Conservation (phyloP, 2,888 invertebrate genomes). For the Chloromyia formosa region DNA sequence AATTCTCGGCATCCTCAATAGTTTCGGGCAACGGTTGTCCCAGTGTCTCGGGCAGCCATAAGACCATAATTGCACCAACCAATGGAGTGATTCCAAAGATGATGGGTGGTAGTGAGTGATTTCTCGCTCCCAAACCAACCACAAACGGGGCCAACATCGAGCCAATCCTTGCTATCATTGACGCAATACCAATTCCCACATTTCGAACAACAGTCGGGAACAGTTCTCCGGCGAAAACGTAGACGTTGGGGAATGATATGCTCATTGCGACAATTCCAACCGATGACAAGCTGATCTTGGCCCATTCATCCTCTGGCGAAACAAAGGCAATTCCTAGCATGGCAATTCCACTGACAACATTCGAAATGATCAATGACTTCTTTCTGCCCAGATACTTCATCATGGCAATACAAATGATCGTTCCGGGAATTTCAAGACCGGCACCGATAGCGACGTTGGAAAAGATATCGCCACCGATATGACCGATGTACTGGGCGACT, state of each 20-base stretch:
- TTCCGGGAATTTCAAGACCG: conserved; percentile 71
- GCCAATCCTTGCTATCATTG: conserved; percentile 83
- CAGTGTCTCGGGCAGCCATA: conserved; percentile 70
- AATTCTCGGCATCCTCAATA: conserved; percentile 76
- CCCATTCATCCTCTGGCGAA: conserved; percentile 63
- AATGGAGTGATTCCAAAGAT: conserved; percentile 75
- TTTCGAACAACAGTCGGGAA: conserved; percentile 87
- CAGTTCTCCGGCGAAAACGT: conserved; percentile 83
- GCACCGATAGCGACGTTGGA: conserved; percentile 81
- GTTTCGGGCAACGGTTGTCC: conserved; percentile 74
- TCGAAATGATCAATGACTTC: conserved; percentile 72
- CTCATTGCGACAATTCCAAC: conserved; percentile 80
- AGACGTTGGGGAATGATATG: conserved; percentile 81
- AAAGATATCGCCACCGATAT: conserved; percentile 80
- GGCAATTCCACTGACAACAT: conserved; percentile 72
- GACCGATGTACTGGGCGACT: conserved; percentile 82
- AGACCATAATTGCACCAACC: conserved; percentile 72
- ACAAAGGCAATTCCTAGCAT: conserved; percentile 72
- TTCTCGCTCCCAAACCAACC: conserved; percentile 68
- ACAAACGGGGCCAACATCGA: conserved; percentile 85
- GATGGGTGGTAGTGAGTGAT: conserved; percentile 72
- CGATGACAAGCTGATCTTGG: conserved; percentile 72
- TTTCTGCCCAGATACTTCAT: conserved; percentile 75
- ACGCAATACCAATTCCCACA: conserved; percentile 81
- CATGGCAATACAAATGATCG: conserved; percentile 71